Base-by-base conservation (phyloP, 2,113 vertebrate genomes). In the Serilophus lunatus region DNA sequence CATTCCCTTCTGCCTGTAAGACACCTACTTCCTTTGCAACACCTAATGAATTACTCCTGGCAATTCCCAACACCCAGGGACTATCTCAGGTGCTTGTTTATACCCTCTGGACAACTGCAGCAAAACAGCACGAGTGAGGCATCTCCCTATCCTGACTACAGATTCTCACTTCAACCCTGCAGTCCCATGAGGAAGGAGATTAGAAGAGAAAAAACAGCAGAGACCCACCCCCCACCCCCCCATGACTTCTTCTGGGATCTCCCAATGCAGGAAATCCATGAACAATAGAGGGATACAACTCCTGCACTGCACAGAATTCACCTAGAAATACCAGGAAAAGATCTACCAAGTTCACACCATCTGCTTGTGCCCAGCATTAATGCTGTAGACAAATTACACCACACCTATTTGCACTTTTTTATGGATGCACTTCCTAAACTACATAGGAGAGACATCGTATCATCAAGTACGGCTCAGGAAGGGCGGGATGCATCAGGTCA, bases 1-100 rank as follows among this genome's bases (percentile, higher is more conserved):
- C 82, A 87, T 60, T 76, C 49, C 28, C 20, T 91, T 74, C 82
- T 86, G 81, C 77, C 93, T 79, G 16, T 64, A 82, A 92, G 42
- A 82, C 69, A 82, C 12, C 18, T 66, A 22, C 69, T 66, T 83
- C 54, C 71, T 82, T 70, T 70, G 14, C 69, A 63, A 87, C 80
- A 90, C 59, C 68, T 87, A 66, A 65, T 2, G n/a, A 94, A 82
- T 81, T 26, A 74, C 17, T 47, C 57, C 64, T 1, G 4, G 35
- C 56, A 70, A 66, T 66, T 94, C 56, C 60, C n/a, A 90, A 3
- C 0, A 12, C 59, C 28, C 82, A 83, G 50, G 75, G 50, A 88
- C 76, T 90, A 65, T 65, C 31, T 25, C 3, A 47, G 45, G 57
- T 29, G 7, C 57, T 49, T 42, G 36, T 61, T 93, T 69, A 89